phyloP scores from a whole-genome alignment of 1,140 invertebrate genomes.

The Cheumatopsyche charites region DNA sequence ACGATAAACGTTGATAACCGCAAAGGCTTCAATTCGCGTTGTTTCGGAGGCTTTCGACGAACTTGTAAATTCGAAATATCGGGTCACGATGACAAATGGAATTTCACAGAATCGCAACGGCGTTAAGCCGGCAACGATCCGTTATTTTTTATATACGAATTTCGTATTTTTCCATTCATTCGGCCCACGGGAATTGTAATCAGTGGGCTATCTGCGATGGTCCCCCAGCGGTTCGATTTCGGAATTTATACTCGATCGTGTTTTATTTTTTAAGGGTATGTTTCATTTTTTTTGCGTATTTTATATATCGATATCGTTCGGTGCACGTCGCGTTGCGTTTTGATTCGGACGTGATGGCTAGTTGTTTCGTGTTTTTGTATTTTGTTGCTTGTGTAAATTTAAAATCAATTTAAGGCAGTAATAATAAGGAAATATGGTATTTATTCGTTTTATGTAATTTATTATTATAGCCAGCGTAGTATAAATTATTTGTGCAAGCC shows the following conservation, averaged over 20 bases:
- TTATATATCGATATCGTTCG: background rate
- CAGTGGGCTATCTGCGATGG: slow-evolving; percentile 33
- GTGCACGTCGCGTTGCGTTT: background rate
- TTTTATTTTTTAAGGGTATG: slow-evolving; percentile 1
- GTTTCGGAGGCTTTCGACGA: background rate
- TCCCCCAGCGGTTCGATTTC: slow-evolving; percentile 2
- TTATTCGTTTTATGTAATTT: no score
- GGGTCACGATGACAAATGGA: slow-evolving; percentile 47
- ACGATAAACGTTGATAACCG: no score
- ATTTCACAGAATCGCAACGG: slow-evolving; percentile 41
- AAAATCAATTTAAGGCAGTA: background rate
- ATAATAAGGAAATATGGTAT: background rate
- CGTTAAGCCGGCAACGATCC: slow-evolving; percentile 46
- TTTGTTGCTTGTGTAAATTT: background rate
- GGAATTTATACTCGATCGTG: background rate
- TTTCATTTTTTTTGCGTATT: background rate
- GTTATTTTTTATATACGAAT: slow-evolving; percentile 38
- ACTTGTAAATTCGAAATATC: no score
- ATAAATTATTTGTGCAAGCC: no score
- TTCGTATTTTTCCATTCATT: no score
- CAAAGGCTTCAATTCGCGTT: background rate
- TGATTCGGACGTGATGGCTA: no score
- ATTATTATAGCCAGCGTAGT: no score
- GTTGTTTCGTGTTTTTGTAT: no score
- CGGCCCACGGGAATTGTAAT: slow-evolving; percentile 45